Evolutionary conservation across 2,113 vertebrate genomes (phyloP), one percentile per base, ranked within the genome.

Genomic region (Monarcha castaneiventris): DNA sequence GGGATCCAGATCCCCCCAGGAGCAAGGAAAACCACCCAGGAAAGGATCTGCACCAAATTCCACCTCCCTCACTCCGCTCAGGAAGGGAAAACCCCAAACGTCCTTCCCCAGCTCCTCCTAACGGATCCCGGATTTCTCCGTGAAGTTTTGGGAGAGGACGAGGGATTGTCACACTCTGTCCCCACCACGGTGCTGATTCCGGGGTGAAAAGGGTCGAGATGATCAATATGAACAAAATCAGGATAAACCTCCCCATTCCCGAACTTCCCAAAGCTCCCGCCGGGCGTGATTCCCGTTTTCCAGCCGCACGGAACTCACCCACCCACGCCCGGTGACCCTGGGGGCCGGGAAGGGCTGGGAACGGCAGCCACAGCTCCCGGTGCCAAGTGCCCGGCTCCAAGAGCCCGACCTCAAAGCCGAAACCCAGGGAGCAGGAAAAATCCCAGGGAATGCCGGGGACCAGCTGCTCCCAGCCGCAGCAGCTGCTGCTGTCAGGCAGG

Each of bases 401-500:
- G 75, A 49, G 43, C 93, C 44, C 43, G 0, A 91, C 84, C 81
- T 93, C 94, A 96, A 93, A 96, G 94, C 91, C 29, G 39, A 91
- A 86, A 80, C 13, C 20, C 7, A 93, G 91, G 68, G 68, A 87
- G 83, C 64, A 32, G 64, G 74, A 67, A 86, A 96, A 89, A 79
- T 97, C 96, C 96, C 93, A 95, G 94, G 93, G 76, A 54, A 93
- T 48, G 85, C 15, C 73, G 58, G 93, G 90, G 93, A 90, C 20
- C 96, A 97, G 96, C 96, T 96, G 96, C 90, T 59, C 35, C 46
- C 30, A 43, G 4, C 21, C 4, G 1, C 9, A 63, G 68, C 96
- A 97, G 96, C 96, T 97, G 96, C 96, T 81, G 92, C 96, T 95
- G 96, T 96, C 96, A 93, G 76, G 6, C 95, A 96, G 61, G 64